Evolutionary conservation across 1,140 invertebrate genomes (phyloP).

Genomic region (Augochlora pura): DNA sequence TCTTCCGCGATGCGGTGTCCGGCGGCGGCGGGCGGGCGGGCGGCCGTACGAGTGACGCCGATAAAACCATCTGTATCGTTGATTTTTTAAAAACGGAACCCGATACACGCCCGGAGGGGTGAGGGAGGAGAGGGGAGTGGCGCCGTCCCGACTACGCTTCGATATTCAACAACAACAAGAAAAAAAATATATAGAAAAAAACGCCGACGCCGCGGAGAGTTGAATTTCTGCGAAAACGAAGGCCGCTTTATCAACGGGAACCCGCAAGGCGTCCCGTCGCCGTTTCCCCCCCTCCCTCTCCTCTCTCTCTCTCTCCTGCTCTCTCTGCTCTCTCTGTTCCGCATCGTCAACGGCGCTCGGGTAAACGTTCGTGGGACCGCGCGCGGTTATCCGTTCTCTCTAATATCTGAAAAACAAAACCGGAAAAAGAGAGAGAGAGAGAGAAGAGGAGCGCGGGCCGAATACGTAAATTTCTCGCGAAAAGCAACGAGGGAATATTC

Average conservation of each 20-base stretch:
- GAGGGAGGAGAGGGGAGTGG: too few species aligned
- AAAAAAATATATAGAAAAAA: too few species aligned
- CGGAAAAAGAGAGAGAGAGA: too few species aligned
- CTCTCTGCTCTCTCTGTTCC: too few species aligned
- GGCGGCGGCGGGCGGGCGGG: too few species aligned
- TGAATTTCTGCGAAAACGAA: slow-evolving; percentile 30
- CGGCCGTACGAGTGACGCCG: not conserved
- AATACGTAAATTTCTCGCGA: not conserved
- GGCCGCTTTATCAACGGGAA: not conserved
- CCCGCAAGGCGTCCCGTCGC: not conserved
- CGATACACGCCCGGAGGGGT: too few species aligned
- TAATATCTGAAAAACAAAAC: too few species aligned
- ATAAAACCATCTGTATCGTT: slow-evolving; percentile 34
- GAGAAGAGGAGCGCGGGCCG: too few species aligned
- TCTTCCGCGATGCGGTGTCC: slow-evolving; percentile 8
- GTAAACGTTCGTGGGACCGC: not conserved
- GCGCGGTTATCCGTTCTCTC: too few species aligned
- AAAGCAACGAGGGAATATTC: not conserved
- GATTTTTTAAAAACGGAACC: slow-evolving; percentile 41
- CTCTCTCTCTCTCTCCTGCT: too few species aligned
- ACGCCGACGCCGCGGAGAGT: slow-evolving; percentile 1
- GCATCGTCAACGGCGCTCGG: not conserved
- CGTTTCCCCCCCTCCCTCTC: too few species aligned
- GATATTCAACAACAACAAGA: too few species aligned
- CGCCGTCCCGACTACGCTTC: not conserved